Conservation (phyloP, 1,140 invertebrate species). For the Saccostrea glomerata region DNA sequence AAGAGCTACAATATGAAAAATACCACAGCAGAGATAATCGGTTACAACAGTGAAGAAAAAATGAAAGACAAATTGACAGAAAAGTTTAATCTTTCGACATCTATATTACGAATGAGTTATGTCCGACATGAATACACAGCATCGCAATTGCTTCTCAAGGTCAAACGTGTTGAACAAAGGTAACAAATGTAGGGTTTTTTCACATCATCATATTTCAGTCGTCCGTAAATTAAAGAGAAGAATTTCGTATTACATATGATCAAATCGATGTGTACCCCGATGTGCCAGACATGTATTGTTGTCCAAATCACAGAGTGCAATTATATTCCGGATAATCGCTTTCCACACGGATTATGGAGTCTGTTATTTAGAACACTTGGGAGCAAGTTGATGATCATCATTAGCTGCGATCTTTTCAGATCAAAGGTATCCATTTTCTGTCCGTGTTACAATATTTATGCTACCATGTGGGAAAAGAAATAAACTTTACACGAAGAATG, state of each 20-base stretch:
- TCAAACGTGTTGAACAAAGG: not conserved
- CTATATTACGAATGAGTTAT: not conserved
- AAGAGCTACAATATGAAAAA: not conserved
- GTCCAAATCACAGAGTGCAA: conserved; percentile 22
- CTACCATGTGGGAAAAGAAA: conserved; percentile 24
- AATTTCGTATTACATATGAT: conserved; percentile 37
- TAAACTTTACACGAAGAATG: not conserved
- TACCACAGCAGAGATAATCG: conserved; percentile 9
- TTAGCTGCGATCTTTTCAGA: not conserved
- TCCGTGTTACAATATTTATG: conserved; percentile 17
- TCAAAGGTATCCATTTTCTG: conserved; percentile 10
- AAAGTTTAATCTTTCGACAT: conserved; percentile 5
- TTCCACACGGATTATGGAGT: conserved; percentile 34
- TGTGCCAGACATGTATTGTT: conserved; percentile 28
- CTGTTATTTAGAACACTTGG: conserved; percentile 38
- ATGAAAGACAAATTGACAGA: conserved; percentile 14
- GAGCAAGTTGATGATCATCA: conserved; percentile 24
- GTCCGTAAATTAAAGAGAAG: conserved; percentile 25
- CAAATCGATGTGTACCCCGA: conserved; percentile 28
- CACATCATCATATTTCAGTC: conserved; percentile 23
- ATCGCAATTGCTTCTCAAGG: conserved; percentile 1
- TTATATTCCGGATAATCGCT: conserved; percentile 36
- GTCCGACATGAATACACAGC: not conserved
- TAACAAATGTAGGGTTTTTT: not conserved
- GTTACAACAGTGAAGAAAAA: conserved; percentile 20